These are phyloP conservation scores for Epinotia nisella DNA, from an alignment of 2,888 invertebrate species.

Conservation along the genomic window DNA sequence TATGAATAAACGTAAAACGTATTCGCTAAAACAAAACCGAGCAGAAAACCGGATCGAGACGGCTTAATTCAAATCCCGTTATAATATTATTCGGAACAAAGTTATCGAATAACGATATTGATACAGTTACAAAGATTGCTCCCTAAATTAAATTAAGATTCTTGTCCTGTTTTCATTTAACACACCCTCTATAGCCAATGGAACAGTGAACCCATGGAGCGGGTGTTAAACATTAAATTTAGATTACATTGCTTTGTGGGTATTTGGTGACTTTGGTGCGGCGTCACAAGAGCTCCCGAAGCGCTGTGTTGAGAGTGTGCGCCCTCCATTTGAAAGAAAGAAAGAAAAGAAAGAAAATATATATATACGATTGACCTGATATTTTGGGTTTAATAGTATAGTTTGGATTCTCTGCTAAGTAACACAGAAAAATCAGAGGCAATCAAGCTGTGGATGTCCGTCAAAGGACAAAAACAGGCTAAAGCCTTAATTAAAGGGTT, in stretches of 20 bases:
- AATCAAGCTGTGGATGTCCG: too few relatives aligned
- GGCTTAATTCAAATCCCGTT: conserved; percentile 27
- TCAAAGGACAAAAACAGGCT: too few relatives aligned
- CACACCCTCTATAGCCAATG: conserved; percentile 60
- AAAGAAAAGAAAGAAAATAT: too few relatives aligned
- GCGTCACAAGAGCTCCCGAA: too few relatives aligned
- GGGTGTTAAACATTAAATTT: conserved; percentile 15
- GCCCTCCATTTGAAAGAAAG: too few relatives aligned
- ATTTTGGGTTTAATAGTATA: too few relatives aligned
- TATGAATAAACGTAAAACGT: not conserved
- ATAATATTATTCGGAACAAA: conserved; percentile 47
- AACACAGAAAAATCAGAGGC: too few relatives aligned
- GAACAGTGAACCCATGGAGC: conserved; percentile 57
- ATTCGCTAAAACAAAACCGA: conserved; percentile 3
- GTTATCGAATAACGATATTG: conserved; percentile 66
- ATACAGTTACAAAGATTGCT: conserved; percentile 57
- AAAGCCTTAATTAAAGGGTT: too few relatives aligned
- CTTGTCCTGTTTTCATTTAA: conserved; percentile 71
- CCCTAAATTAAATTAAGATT: conserved; percentile 67
- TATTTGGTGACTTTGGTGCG: too few relatives aligned
- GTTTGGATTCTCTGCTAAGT: too few relatives aligned
- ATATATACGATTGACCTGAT: too few relatives aligned
- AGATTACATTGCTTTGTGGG: not conserved
- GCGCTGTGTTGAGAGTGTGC: too few relatives aligned
- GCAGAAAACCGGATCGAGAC: not conserved